Evolutionary conservation across 92 coral and sea anemone species (phyloP), one percentile per base, ranked within the genome.

Genomic region (Actinernus sp.): DNA sequence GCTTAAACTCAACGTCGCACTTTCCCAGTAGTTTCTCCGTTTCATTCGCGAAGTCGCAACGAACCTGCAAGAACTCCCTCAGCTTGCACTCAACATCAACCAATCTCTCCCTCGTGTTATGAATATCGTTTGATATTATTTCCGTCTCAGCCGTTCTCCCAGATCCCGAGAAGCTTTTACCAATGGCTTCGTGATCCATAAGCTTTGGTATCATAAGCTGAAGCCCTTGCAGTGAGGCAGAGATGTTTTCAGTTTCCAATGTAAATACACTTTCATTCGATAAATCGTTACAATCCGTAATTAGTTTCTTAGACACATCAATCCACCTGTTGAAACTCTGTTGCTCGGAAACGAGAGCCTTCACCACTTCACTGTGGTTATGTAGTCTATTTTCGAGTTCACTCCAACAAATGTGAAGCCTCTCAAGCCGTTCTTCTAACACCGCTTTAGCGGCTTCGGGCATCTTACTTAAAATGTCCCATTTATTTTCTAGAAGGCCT

Each of bases 271-370:
- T 51, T 36, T 81, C 37, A 38, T 6, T 26, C 18, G 49, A 33
- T 26, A 70, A 26, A 4, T 39, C 59, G 5, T 23, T 43, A 19
- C 86, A 74, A 39, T 75, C 84, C 31, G 55, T 19, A 26, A 80
- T 52, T 8, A 79, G 68, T 41, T 31, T 70, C 11, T 63, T 61
- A 17, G 89, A 59, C 23, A 68, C 63, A 43, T 65, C 55, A 10
- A 90, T 47, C 97, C 97, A 90, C 14, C 82, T 89, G 20, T 85
- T 84, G 16, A 86, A 26, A 11, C 92, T 74, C 65, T 90, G 92
- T 29, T 86, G 86, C 49, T 81, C 83, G 17, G 89, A 85, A 14
- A 85, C 74, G 16, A 81, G 69, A 22, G 58, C 51, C 13, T 87
- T 81, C 25, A 90, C 53, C 17, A 63, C 52, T 34, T 81, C 61